Percentiles rank a stretch among this genome's conserved stretches.
These are phyloP conservation scores for Antheraea yamamai DNA, from an alignment of 2,888 invertebrate genomes.

Conservation along the genomic window DNA sequence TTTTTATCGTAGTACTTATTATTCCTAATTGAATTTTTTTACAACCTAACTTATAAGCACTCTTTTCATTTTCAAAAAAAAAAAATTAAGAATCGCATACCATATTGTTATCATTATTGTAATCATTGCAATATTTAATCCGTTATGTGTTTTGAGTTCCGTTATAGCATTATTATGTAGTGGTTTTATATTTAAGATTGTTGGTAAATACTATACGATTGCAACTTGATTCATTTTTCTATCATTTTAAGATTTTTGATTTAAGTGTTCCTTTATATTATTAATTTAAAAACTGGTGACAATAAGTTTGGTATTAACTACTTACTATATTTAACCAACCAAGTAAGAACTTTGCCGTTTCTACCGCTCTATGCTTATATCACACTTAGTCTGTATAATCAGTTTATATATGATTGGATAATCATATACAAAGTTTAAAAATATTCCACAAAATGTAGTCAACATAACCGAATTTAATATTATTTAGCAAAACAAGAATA, in stretches of 20 bases:
- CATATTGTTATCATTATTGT: not conserved
- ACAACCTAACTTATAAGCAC: not conserved
- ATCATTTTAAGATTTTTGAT: not conserved
- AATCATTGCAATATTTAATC: slow-evolving; percentile 9
- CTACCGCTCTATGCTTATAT: not conserved
- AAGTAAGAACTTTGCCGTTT: too few species aligned
- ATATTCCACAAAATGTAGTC: not conserved
- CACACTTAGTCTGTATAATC: not conserved
- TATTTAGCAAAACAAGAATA: not conserved
- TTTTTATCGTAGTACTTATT: not conserved
- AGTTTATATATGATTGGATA: too few species aligned
- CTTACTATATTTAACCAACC: not conserved
- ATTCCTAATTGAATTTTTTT: not conserved
- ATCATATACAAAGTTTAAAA: too few species aligned
- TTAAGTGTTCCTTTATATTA: too few species aligned
- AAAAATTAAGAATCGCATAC: not conserved
- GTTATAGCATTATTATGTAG: not conserved
- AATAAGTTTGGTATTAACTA: too few species aligned
- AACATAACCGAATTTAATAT: not conserved
- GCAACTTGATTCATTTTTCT: not conserved
- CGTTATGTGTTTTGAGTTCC: not conserved
- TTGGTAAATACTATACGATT: not conserved
- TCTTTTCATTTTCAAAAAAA: not conserved
- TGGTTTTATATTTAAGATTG: not conserved
- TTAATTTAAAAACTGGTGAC: not conserved